Evolutionary conservation across 2,797 vertebrate genomes (phyloP).

Genomic region (Sebastes kiyomatsui): DNA sequence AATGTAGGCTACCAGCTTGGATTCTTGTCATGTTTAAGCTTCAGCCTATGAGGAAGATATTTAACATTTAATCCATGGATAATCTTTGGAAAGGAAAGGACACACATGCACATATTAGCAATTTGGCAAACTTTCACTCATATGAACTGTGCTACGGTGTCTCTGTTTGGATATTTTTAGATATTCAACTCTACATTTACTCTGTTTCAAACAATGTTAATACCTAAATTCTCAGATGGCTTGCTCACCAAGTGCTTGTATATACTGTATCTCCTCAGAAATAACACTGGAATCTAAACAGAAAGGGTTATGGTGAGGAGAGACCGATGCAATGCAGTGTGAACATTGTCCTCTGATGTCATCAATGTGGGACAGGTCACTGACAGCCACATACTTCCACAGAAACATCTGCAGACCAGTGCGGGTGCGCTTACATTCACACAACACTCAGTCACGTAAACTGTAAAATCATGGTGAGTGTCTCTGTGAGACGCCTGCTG

Average conservation of each 20-base stretch:
- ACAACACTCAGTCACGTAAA: constrained; percentile 26
- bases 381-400: background rate
- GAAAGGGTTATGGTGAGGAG: background rate
- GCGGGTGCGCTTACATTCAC: background rate
- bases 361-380: background rate
- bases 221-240: background rate
- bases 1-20: background rate
- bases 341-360: constrained; percentile 29
- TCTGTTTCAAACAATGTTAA: constrained; percentile 31
- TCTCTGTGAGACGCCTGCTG: background rate
- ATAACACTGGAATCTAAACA: constrained; percentile 57
- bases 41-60: background rate
- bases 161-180: background rate
- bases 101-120: background rate
- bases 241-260: constrained; percentile 17
- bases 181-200: constrained; percentile 14
- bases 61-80: constrained; percentile 38
- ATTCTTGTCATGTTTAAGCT: background rate
- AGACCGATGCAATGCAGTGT: background rate
- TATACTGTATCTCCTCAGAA: constrained; percentile 37
- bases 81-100: constrained; percentile 25
- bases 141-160: background rate
- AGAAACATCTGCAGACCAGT: background rate
- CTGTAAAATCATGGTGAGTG: background rate
- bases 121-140: background rate